Percentiles rank a stretch among this genome's conserved stretches.
phyloP scores from a whole-genome alignment of 2,113 vertebrate genomes.

The Bombycilla garrulus region DNA sequence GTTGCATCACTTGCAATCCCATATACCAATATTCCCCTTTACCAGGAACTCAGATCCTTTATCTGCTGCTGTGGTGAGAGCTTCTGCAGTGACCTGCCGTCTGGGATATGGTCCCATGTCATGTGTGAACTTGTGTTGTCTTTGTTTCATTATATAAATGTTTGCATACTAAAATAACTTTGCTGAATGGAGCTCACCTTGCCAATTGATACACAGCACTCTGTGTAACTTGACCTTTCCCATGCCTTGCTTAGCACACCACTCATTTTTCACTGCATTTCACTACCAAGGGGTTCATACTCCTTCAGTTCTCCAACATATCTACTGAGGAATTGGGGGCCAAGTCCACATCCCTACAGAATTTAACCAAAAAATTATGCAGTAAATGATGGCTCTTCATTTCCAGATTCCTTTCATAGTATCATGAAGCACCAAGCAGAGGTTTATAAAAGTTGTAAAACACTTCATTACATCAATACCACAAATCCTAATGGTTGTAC shows the following conservation, averaged over 20 bases:
- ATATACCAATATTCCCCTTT: not conserved
- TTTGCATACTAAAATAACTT: not conserved
- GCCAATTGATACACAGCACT: not conserved
- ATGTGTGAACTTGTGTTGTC: not conserved
- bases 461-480: not conserved
- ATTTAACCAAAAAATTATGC: not conserved
- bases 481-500: not conserved
- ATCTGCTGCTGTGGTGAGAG: not conserved
- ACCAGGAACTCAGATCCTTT: not conserved
- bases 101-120: not conserved
- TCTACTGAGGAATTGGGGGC: not conserved
- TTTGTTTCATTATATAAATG: not conserved
- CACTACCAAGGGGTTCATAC: not conserved
- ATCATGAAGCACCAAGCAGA: not conserved
- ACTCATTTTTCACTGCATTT: slow-evolving; percentile 13
- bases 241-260: not conserved
- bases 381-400: not conserved
- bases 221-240: not conserved
- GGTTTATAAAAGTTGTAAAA: not conserved
- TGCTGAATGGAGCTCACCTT: not conserved
- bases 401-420: not conserved
- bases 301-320: not conserved
- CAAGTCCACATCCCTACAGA: not conserved
- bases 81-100: not conserved
- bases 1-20: not conserved